Evolutionary conservation across 1,140 invertebrate genomes (phyloP).

Genomic region (Anoplophora glabripennis): DNA sequence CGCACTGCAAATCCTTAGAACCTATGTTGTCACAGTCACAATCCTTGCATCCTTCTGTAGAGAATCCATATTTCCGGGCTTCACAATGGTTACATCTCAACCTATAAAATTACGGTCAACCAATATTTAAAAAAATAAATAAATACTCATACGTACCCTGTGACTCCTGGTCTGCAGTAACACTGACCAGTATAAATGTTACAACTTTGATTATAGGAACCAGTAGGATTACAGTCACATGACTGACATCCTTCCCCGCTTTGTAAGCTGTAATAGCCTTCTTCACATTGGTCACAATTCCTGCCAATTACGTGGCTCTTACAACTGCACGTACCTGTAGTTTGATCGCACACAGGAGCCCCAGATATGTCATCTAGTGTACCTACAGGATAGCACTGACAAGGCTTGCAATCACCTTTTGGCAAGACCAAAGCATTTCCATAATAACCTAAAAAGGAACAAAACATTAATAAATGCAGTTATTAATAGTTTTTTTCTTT

Average conservation of each 20-base stretch:
- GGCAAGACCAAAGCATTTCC: conserved; percentile 78
- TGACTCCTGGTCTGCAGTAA: conserved; percentile 79
- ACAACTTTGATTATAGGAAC: conserved; percentile 81
- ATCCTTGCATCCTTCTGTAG: conserved; percentile 74
- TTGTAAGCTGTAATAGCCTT: conserved; percentile 78
- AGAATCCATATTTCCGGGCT: conserved; percentile 86
- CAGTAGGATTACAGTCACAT: conserved; percentile 83
- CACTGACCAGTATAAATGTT: conserved; percentile 79
- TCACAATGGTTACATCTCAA: conserved; percentile 80
- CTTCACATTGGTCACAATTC: conserved; percentile 85
- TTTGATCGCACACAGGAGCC: conserved; percentile 73
- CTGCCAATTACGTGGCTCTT: conserved; percentile 80
- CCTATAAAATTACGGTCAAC: conserved; percentile 41
- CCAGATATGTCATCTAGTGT: conserved; percentile 68
- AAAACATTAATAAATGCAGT: too few relatives aligned
- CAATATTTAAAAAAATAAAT: neutral
- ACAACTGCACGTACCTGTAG: conserved; percentile 82
- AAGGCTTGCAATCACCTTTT: conserved; percentile 82
- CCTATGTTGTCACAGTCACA: conserved; percentile 90
- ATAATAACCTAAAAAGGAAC: conserved; percentile 65
- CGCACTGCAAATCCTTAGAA: conserved; percentile 79
- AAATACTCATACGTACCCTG: conserved; percentile 58
- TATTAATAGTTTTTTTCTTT: too few relatives aligned
- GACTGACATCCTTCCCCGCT: conserved; percentile 77
- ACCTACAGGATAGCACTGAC: conserved; percentile 79